Evolutionary conservation across 2,888 invertebrate species (phyloP).

Genomic region (Argynnis bischoffii): DNA sequence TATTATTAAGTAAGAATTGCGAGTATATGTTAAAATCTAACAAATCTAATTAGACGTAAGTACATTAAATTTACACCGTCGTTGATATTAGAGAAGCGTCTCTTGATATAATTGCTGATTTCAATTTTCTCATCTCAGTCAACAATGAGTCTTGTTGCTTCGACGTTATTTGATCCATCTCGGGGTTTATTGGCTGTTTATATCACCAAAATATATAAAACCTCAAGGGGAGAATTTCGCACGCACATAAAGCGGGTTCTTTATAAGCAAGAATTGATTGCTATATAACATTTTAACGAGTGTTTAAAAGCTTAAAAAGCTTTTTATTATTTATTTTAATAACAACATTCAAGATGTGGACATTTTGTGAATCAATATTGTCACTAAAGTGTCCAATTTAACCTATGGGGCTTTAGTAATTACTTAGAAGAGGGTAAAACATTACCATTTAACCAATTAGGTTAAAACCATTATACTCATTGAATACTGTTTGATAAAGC

Average conservation of each 20-base stretch:
- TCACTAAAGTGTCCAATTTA: too few relatives aligned
- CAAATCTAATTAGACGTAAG: slow-evolving; percentile 6
- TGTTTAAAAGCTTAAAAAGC: background rate
- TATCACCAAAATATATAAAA: slow-evolving; percentile 41
- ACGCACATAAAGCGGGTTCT: slow-evolving; percentile 25
- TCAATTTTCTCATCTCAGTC: slow-evolving; percentile 39
- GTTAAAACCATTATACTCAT: too few relatives aligned
- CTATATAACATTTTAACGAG: slow-evolving; percentile 21
- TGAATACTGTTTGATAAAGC: too few relatives aligned
- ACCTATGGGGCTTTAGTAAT: too few relatives aligned
- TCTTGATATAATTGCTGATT: slow-evolving; percentile 41
- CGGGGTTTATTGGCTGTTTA: slow-evolving; percentile 47
- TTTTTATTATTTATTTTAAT: background rate
- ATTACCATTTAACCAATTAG: too few relatives aligned
- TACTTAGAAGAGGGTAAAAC: too few relatives aligned
- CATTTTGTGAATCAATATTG: too few relatives aligned
- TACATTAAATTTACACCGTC: background rate
- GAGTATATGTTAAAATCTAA: too few relatives aligned
- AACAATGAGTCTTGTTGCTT: slow-evolving; percentile 42
- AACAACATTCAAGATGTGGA: too few relatives aligned
- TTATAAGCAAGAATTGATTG: slow-evolving; percentile 24
- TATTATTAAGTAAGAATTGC: too few relatives aligned
- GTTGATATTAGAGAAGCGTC: slow-evolving; percentile 2
- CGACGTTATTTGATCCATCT: slow-evolving; percentile 46
- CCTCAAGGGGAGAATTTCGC: slow-evolving; percentile 21